phyloP scores from a whole-genome alignment of 2,113 vertebrate genomes.

The Progne subis region DNA sequence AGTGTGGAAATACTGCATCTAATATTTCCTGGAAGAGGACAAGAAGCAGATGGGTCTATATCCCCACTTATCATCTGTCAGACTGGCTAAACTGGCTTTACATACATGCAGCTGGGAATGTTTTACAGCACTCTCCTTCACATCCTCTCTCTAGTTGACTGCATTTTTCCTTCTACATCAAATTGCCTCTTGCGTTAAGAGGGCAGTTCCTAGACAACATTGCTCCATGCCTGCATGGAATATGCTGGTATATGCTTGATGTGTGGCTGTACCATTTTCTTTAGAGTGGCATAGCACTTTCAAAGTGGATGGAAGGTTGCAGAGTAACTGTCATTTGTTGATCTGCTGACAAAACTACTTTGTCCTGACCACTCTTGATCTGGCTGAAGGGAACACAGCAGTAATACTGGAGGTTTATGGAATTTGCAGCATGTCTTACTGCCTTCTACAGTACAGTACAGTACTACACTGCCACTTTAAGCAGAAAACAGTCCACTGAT shows the following conservation, averaged over 20 bases:
- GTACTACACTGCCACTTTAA: neutral
- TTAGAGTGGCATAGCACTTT: neutral
- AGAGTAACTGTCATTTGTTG: neutral
- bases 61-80: neutral
- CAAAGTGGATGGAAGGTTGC: neutral
- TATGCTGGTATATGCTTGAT: neutral
- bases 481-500: neutral
- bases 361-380: neutral
- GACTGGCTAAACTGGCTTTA: neutral
- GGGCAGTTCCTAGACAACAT: neutral
- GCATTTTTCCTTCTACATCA: neutral
- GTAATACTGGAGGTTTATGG: neutral
- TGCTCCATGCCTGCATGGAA: neutral
- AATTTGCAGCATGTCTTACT: neutral
- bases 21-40: neutral
- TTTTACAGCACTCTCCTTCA: neutral
- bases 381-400: neutral
- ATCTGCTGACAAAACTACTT: neutral
- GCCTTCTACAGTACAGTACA: neutral
- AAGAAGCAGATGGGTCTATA: neutral
- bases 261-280: neutral
- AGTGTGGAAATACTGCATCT: neutral
- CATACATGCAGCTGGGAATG: neutral
- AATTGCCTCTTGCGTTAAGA: neutral
- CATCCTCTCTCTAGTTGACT: neutral